Evolutionary conservation across 2,113 vertebrate genomes (phyloP).

Genomic region (Pygoscelis adeliae): DNA sequence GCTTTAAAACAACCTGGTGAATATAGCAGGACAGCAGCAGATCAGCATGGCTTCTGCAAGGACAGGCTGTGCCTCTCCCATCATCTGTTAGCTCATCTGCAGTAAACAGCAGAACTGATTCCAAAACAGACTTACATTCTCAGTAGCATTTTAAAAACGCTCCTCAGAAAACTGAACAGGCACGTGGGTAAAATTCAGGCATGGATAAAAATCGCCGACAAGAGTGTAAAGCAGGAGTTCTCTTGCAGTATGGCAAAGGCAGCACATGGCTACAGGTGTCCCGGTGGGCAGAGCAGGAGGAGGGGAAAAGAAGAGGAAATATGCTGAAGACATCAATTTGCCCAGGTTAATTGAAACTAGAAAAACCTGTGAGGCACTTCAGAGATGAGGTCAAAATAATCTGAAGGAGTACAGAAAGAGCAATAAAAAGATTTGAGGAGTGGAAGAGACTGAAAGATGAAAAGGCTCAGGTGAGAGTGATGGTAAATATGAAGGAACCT

Average conservation of each 20-base stretch:
- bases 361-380: background rate
- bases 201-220: background rate
- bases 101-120: background rate
- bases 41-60: background rate
- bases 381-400: background rate
- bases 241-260: background rate
- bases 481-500: background rate
- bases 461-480: background rate
- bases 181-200: fast-evolving
- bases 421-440: background rate
- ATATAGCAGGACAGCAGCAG: background rate
- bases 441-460: background rate
- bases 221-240: background rate
- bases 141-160: background rate
- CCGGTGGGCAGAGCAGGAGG: background rate
- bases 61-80: background rate
- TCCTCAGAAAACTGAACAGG: background rate
- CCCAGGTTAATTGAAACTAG: background rate
- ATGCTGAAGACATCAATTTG: conserved; percentile 1
- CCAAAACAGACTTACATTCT: background rate
- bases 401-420: background rate
- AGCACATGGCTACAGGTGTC: background rate
- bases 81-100: background rate
- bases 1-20: background rate
- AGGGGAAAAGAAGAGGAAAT: background rate